A percentile compares a stretch with the other conserved stretches of the same genome.
Evolutionary conservation across 1,140 invertebrate genomes (phyloP).

Genomic region (Hypsibius dujardini): DNA sequence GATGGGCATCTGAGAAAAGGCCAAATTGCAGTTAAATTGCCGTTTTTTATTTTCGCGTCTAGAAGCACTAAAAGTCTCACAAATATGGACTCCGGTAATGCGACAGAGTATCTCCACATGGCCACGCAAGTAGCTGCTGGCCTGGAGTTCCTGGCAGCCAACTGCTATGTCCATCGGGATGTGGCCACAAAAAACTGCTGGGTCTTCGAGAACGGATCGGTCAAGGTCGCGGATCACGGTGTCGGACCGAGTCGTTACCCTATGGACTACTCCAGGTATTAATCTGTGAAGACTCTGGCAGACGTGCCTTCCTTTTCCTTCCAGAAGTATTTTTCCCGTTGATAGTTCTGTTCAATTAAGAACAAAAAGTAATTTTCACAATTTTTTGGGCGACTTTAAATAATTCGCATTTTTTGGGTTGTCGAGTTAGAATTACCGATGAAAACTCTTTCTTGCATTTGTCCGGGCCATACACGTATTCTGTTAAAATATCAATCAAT

Average conservation of each 20-base stretch:
- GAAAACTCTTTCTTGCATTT: no score
- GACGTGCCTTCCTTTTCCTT: no score
- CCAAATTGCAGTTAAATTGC: background rate
- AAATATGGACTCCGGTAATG: background rate
- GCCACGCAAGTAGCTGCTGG: slow-evolving; percentile 77
- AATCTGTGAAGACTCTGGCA: no score
- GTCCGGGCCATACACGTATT: no score
- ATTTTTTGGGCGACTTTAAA: no score
- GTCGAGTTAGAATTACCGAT: no score
- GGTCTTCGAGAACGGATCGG: slow-evolving; percentile 73
- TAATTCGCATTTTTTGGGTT: no score
- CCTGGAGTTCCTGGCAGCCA: slow-evolving; percentile 83
- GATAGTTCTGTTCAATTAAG: no score
- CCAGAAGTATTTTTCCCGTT: no score
- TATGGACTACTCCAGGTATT: slow-evolving; percentile 8
- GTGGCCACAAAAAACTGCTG: slow-evolving; percentile 86
- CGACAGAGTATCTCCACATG: slow-evolving; percentile 42
- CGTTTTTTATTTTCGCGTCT: background rate
- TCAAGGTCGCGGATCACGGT: slow-evolving; percentile 82
- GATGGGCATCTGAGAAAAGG: no score
- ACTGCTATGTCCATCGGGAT: slow-evolving; percentile 92
- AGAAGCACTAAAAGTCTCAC: background rate
- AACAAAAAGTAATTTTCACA: no score
- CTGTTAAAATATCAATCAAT: no score
- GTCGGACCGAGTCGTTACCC: slow-evolving; percentile 6